phyloP scores from a whole-genome alignment of 2,888 invertebrate genomes.

The Synanthedon tipuliformis region DNA sequence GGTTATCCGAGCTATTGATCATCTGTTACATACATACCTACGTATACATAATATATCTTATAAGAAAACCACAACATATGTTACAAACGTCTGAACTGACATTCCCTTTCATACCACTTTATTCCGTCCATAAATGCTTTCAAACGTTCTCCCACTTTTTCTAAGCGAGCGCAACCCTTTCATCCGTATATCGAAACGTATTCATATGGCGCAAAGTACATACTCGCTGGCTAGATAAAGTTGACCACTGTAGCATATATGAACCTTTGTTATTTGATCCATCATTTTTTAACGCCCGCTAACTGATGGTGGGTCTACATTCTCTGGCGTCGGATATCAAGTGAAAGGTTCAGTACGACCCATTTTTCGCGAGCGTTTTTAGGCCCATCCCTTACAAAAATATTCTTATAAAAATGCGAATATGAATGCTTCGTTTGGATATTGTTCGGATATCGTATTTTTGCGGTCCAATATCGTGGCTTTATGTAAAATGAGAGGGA shows the following conservation, averaged over 20 bases:
- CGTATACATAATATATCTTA: slow-evolving; percentile 8
- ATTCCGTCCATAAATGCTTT: slow-evolving; percentile 46
- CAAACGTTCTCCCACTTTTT: slow-evolving; percentile 47
- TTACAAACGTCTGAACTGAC: slow-evolving; percentile 26
- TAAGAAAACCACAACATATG: slow-evolving; percentile 30
- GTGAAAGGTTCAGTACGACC: slow-evolving; percentile 43
- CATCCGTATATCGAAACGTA: slow-evolving; percentile 37
- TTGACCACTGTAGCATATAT: slow-evolving; percentile 17
- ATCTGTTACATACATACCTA: slow-evolving; percentile 1
- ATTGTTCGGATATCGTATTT: slow-evolving; percentile 25
- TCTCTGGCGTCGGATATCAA: slow-evolving; percentile 27
- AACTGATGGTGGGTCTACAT: slow-evolving; percentile 13
- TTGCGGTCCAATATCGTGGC: slow-evolving; percentile 11
- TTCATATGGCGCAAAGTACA: slow-evolving; percentile 48
- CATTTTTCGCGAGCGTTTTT: slow-evolving; percentile 40
- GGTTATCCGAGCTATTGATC: slow-evolving; percentile 14
- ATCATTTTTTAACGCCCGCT: background rate
- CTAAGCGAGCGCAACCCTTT: slow-evolving; percentile 39
- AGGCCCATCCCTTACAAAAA: slow-evolving; percentile 35
- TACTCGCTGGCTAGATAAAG: slow-evolving; percentile 20
- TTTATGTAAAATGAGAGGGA: background rate
- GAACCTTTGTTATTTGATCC: slow-evolving; percentile 6
- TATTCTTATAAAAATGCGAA: slow-evolving; percentile 32
- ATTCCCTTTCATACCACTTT: slow-evolving; percentile 28
- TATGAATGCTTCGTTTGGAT: slow-evolving; percentile 32